Evolutionary conservation across 2,113 vertebrate genomes (phyloP).

Genomic region (Melierax canorus): DNA sequence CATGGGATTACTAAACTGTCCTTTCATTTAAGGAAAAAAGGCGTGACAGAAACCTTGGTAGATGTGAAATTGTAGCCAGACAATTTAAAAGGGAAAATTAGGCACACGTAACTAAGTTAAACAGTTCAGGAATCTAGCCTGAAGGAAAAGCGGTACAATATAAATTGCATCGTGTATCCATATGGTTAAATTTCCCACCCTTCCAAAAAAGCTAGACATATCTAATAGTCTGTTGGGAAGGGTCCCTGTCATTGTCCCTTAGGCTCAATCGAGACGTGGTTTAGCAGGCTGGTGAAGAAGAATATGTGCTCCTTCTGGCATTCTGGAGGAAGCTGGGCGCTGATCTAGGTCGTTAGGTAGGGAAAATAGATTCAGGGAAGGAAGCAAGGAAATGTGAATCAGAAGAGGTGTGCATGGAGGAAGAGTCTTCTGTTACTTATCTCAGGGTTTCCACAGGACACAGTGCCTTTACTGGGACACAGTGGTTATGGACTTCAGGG

Average conservation of each 20-base stretch:
- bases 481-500: background rate
- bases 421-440: background rate
- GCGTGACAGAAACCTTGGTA: background rate
- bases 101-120: background rate
- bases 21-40: background rate
- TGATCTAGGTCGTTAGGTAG: background rate
- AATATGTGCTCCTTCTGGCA: background rate
- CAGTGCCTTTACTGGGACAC: background rate
- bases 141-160: background rate
- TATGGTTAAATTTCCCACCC: background rate
- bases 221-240: background rate
- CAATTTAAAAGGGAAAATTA: background rate
- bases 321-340: background rate
- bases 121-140: background rate
- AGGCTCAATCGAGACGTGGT: background rate
- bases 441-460: background rate
- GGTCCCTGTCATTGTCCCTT: background rate
- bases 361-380: background rate
- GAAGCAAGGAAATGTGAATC: background rate
- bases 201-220: background rate
- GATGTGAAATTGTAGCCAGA: background rate
- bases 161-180: background rate
- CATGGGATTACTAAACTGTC: background rate
- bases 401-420: background rate
- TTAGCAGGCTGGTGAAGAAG: background rate